phyloP scores from a whole-genome alignment of 2,888 invertebrate genomes.

The Stenurella melanura region DNA sequence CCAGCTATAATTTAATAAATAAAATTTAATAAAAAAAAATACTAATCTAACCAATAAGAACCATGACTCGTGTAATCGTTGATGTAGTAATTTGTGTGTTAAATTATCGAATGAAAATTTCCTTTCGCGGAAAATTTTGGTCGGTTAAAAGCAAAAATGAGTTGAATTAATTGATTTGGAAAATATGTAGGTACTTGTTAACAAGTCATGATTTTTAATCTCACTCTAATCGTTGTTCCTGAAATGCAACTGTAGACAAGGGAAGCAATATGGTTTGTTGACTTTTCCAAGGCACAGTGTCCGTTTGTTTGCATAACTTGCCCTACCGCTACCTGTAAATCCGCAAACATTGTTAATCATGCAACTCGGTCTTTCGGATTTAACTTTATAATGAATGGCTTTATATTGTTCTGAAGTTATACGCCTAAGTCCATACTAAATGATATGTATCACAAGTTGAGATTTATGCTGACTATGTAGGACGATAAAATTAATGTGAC shows the following conservation, averaged over 20 bases:
- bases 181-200: too few relatives aligned
- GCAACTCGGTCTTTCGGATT: constrained; percentile 10
- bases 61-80: too few relatives aligned
- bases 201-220: too few relatives aligned
- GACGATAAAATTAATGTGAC: not conserved
- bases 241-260: not conserved
- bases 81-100: too few relatives aligned
- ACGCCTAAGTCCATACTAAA: constrained; percentile 7
- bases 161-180: too few relatives aligned
- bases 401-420: constrained; percentile 19
- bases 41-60: too few relatives aligned
- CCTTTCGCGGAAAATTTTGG: too few relatives aligned
- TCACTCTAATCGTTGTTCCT: not conserved
- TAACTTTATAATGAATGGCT: constrained; percentile 22
- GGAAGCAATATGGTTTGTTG: not conserved
- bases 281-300: not conserved
- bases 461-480: not conserved
- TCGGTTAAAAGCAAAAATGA: too few relatives aligned
- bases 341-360: constrained; percentile 23
- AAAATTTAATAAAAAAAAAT: too few relatives aligned
- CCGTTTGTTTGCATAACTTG: not conserved
- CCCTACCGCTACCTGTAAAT: too few relatives aligned
- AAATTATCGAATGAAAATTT: too few relatives aligned
- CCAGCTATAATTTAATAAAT: too few relatives aligned
- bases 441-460: constrained; percentile 13